phyloP scores from a whole-genome alignment of 2,888 invertebrate genomes.

The Metalampra italica region DNA sequence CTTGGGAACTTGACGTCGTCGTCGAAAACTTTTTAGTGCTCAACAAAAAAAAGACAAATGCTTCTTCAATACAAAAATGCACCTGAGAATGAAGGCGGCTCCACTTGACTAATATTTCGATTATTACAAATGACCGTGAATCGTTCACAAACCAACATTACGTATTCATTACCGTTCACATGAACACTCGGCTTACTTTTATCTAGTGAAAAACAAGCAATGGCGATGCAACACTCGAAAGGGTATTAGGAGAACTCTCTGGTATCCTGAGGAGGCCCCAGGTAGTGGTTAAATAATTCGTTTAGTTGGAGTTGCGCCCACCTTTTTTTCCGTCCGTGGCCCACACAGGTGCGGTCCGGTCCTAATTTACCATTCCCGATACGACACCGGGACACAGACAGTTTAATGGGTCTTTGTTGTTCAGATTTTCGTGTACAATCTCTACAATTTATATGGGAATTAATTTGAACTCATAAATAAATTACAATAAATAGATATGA shows the following conservation, averaged over 20 bases:
- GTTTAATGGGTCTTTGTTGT: constrained; percentile 58
- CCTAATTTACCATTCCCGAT: constrained; percentile 73
- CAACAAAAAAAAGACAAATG: constrained; percentile 65
- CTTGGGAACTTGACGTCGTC: constrained; percentile 64
- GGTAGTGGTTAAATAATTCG: constrained; percentile 76
- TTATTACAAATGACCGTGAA: constrained; percentile 60
- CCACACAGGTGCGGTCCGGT: constrained; percentile 73
- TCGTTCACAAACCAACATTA: constrained; percentile 15
- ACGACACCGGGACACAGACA: constrained; percentile 46
- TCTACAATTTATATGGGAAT: constrained; percentile 30
- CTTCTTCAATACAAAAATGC: constrained; percentile 75
- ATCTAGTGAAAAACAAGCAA: constrained; percentile 18
- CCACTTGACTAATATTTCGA: constrained; percentile 74
- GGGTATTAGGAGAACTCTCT: constrained; percentile 17
- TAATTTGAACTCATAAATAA: constrained; percentile 11
- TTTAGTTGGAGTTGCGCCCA: constrained; percentile 73
- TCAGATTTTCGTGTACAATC: constrained; percentile 32
- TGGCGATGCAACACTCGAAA: constrained; percentile 23
- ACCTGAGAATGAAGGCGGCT: constrained; percentile 77
- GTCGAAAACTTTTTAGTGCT: constrained; percentile 64
- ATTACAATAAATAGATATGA: background rate
- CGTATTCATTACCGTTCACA: constrained; percentile 27
- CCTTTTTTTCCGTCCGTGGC: constrained; percentile 63
- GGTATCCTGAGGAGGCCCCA: constrained; percentile 50
- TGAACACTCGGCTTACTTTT: background rate